Conservation (phyloP, 2,888 invertebrate species). For the Caenorhabditis becei region DNA sequence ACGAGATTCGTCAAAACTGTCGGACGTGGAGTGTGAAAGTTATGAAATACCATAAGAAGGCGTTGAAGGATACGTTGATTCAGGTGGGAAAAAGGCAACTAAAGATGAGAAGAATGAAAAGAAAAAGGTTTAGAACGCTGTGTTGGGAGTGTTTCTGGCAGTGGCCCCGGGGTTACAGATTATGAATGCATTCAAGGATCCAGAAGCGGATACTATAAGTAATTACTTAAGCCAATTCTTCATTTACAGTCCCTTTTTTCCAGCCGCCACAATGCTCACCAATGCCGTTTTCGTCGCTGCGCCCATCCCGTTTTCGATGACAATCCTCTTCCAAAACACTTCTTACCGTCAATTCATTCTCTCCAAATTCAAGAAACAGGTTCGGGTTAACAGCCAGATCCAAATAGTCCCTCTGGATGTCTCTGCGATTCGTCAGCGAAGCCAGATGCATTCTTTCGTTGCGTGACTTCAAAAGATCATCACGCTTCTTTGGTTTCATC, state of each 20-base stretch:
- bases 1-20: constrained; percentile 22
- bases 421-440: not conserved
- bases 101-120: no score
- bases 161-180: constrained; percentile 5
- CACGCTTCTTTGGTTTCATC: not conserved
- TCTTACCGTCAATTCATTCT: constrained; percentile 21
- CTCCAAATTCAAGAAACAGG: not conserved
- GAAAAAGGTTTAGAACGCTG: not conserved
- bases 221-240: not conserved
- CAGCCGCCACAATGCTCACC: constrained; percentile 19
- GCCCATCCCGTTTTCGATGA: constrained; percentile 26
- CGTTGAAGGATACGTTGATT: constrained; percentile 21
- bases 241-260: not conserved
- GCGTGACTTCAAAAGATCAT: not conserved
- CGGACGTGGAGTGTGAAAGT: constrained; percentile 20
- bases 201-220: constrained; percentile 24
- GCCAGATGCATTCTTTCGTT: not conserved
- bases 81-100: no score
- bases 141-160: constrained; percentile 3
- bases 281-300: constrained; percentile 37
- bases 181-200: constrained; percentile 11
- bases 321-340: constrained; percentile 32
- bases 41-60: constrained; percentile 29
- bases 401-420: not conserved
- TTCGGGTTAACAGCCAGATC: not conserved